Evolutionary conservation across 2,888 invertebrate genomes (phyloP), one percentile per base, ranked within the genome.

Genomic region (Eupithecia subfuscata): DNA sequence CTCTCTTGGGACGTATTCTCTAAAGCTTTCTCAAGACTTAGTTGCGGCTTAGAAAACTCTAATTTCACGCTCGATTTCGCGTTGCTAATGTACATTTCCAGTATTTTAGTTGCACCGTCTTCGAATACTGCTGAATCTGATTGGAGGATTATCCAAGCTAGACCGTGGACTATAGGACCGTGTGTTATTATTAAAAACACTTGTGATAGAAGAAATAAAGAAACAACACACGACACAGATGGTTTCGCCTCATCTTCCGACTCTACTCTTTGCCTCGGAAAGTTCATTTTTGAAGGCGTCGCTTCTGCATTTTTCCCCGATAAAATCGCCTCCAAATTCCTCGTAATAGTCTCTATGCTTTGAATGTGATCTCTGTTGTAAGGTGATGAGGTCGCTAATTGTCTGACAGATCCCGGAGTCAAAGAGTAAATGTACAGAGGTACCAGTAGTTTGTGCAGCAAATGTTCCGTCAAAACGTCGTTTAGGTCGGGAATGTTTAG

Each of bases 131-230:
- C 95, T 81, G 95, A 95, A 85, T 98, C 97, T 1, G 98, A 98
- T 89, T 98, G 97, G 52, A 99, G 92, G 86, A 99, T 97, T 75
- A 98, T 98, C 96, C 98, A 97, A 63, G 99, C 98, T 81, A 99
- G 91, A 9, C 98, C 97, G 84, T 98, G 97, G 7, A 99, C 98
- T 82, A 99, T 96, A 0, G 99, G 98, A 1, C 97, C 96, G 89
- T 99, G 98, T 5, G 98, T 97, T 80, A 99, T 97, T 80, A 99
- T 99, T 75, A 99, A 95, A 94, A 99, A 99, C 69, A 99, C 98
- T 96, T 99, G 98, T 1, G 99, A 98, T 78, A 99, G 93, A 75
- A 99, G 94, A 94, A 98, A 99, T 78, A 99, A 93, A 0, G 99
- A 96, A 7, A 99, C 98, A 14, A 99, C 98, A 78, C 98, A 97